These are phyloP conservation scores for Acheta domesticus DNA, from an alignment of 2,888 invertebrate species.

Conservation along the genomic window DNA sequence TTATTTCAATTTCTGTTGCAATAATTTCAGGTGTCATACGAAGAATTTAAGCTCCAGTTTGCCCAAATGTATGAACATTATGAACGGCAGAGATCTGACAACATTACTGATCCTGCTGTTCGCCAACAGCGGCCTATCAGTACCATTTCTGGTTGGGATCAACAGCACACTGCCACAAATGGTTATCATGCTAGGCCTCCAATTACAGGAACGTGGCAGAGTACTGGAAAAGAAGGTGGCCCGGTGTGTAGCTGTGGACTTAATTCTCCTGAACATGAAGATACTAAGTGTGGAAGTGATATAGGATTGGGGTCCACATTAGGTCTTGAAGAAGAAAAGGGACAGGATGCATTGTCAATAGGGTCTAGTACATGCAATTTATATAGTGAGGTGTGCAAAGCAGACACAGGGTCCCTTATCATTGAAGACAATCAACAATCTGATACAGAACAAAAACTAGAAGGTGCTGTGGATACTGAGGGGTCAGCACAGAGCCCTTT, in stretches of 20 bases:
- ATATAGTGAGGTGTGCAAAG: slow-evolving; percentile 34
- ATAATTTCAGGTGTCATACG: slow-evolving; percentile 79
- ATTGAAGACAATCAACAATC: slow-evolving; percentile 46
- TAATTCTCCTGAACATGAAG: slow-evolving; percentile 26
- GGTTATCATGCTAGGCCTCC: slow-evolving; percentile 43
- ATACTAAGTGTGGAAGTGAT: slow-evolving; percentile 29
- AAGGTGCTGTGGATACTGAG: slow-evolving; percentile 38
- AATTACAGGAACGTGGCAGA: slow-evolving; percentile 26
- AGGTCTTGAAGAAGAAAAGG: slow-evolving; percentile 32
- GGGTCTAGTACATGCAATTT: slow-evolving; percentile 35
- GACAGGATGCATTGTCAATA: slow-evolving; percentile 30
- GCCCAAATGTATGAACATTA: slow-evolving; percentile 97
- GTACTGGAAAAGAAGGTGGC: background rate
- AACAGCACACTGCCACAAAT: slow-evolving; percentile 48
- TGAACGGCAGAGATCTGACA: slow-evolving; percentile 88
- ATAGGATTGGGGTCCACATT: slow-evolving; percentile 19
- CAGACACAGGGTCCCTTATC: slow-evolving; percentile 26
- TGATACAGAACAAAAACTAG: slow-evolving; percentile 45
- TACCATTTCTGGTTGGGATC: slow-evolving; percentile 93
- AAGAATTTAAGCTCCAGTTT: slow-evolving; percentile 96
- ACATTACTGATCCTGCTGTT: slow-evolving; percentile 91
- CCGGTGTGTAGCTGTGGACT: slow-evolving; percentile 29
- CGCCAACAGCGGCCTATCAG: slow-evolving; percentile 90
- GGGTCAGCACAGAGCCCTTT: slow-evolving; percentile 11
- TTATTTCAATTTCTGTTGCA: background rate